phyloP scores from a whole-genome alignment of 2,113 vertebrate genomes.

The Carassius carassius region DNA sequence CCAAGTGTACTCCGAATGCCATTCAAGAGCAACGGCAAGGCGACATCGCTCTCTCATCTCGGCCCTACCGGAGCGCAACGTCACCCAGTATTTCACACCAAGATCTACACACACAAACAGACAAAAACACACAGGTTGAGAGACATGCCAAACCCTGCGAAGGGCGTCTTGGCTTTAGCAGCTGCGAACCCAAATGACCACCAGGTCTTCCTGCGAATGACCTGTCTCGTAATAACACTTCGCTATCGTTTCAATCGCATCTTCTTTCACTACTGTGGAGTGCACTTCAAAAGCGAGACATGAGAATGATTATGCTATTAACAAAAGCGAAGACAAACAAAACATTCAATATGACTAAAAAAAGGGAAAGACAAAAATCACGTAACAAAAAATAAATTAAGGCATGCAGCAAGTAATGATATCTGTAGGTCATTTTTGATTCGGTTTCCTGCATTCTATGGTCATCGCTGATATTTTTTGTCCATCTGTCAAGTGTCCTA shows the following conservation, averaged over 20 bases:
- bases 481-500: neutral
- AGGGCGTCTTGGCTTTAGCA: constrained; percentile 47
- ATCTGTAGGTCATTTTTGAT: constrained; percentile 57
- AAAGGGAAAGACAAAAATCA: constrained; percentile 59
- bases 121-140: constrained; percentile 34
- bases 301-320: constrained; percentile 22
- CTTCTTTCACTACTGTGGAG: constrained; percentile 56
- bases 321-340: constrained; percentile 42
- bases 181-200: constrained; percentile 20
- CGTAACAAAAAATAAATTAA: constrained; percentile 65
- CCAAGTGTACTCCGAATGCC: constrained; percentile 57
- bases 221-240: neutral
- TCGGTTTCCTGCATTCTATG: neutral
- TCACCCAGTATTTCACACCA: constrained; percentile 27
- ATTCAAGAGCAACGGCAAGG: constrained; percentile 65
- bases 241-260: neutral
- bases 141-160: constrained; percentile 28
- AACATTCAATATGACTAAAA: constrained; percentile 48
- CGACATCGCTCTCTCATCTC: constrained; percentile 68
- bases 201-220: neutral
- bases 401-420: constrained; percentile 69
- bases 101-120: constrained; percentile 45
- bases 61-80: constrained; percentile 55
- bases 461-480: constrained; percentile 28
- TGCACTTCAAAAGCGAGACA: constrained; percentile 61